Percentiles rank a stretch among this genome's conserved stretches.
These are phyloP conservation scores for Trigoniulus corallinus DNA, from an alignment of 1,140 invertebrate genomes.

Conservation along the genomic window DNA sequence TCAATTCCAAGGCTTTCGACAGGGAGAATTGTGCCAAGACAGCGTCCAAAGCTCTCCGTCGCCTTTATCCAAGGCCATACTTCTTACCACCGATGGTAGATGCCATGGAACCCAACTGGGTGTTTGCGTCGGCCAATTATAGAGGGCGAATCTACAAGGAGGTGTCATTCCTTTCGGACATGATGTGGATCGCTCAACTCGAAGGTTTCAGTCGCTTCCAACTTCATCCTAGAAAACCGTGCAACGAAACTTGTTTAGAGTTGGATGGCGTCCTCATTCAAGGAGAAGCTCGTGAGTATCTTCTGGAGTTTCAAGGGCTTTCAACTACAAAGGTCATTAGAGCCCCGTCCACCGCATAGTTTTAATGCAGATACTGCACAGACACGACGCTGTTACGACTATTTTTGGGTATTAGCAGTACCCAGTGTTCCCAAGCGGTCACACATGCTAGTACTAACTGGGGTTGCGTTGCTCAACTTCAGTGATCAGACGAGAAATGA, in stretches of 20 bases:
- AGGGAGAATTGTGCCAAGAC: conserved; percentile 64
- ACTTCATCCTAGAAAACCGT: conserved; percentile 47
- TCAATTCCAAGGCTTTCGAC: conserved; percentile 9
- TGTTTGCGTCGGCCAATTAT: conserved; percentile 58
- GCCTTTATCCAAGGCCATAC: conserved; percentile 51
- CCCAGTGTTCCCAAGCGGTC: no score
- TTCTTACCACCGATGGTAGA: conserved; percentile 55
- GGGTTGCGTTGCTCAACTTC: no score
- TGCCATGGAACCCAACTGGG: conserved; percentile 60
- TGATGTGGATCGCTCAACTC: conserved; percentile 55
- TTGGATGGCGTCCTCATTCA: conserved; percentile 43
- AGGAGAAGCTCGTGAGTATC: conserved; percentile 44
- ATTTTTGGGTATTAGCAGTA: no score
- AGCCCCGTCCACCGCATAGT: background rate
- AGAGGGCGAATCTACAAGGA: conserved; percentile 50
- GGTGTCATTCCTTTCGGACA: conserved; percentile 21
- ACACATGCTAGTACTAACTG: no score
- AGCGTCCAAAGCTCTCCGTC: conserved; percentile 50
- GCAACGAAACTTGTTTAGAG: conserved; percentile 44
- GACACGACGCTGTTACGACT: background rate
- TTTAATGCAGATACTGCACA: background rate
- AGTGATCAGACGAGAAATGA: no score
- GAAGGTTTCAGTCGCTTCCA: conserved; percentile 45
- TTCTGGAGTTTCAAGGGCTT: no score
- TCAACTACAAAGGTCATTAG: background rate